Evolutionary conservation across 30 jellyfish, hydroid and myxozoan species (phyloP).

Genomic region (Chrysaora quinquecirrha): DNA sequence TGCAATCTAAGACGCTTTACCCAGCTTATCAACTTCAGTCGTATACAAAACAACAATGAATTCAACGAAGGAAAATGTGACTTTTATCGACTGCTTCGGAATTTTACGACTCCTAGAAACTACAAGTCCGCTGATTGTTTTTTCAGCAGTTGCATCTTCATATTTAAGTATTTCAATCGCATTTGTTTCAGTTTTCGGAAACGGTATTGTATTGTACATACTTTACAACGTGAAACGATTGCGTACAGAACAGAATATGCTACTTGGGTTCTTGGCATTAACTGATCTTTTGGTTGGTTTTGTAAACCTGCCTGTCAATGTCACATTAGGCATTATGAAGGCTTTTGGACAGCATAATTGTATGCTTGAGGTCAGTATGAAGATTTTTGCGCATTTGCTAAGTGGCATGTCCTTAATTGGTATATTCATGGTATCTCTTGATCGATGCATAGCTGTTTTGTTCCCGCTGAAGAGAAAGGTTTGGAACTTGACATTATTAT

Average conservation of each 20-base stretch:
- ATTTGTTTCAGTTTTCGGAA: neutral
- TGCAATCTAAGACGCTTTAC: no score
- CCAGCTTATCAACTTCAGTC: no score
- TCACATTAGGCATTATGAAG: neutral
- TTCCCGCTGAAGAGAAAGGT: neutral
- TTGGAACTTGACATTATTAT: neutral
- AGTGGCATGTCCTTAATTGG: neutral
- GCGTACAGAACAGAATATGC: slow-evolving; percentile 3
- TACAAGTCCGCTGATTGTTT: neutral
- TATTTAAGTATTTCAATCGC: neutral
- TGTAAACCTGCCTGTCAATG: neutral
- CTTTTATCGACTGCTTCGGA: neutral
- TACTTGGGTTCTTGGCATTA: slow-evolving; percentile 20
- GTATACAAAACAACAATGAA: no score
- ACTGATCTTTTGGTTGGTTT: slow-evolving; percentile 15
- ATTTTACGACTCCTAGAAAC: neutral
- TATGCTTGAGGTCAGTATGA: neutral
- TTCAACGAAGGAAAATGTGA: no score
- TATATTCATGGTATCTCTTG: neutral
- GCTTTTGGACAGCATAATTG: neutral
- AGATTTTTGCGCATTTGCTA: neutral
- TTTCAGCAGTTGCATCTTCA: neutral
- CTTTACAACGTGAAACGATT: neutral
- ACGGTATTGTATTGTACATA: neutral
- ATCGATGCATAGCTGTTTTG: neutral